Evolutionary conservation across 2,888 invertebrate genomes (phyloP), one percentile per base, ranked within the genome.

Genomic region (Serrognathus titanus): DNA sequence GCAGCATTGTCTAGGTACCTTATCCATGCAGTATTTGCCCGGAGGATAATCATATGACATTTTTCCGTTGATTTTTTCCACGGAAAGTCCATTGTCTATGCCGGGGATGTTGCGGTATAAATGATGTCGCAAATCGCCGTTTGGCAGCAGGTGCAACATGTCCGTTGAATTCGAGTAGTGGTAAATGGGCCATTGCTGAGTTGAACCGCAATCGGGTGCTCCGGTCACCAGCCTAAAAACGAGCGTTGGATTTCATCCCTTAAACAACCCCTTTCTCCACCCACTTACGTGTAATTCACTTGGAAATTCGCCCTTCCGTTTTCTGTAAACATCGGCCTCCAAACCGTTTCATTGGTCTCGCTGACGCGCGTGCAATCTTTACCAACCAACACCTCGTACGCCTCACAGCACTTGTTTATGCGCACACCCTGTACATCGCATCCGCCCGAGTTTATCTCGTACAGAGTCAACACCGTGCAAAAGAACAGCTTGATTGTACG

Each of bases 21-120:
- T 90, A 71, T 93, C 93, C 69, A 90, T 81, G 70, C 93, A 93
- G 73, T 92, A 93, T 75, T 88, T 86, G 41, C 88, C 87, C 61
- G 84, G 85, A 12, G 82, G 79, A 71, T 91, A 89, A 70, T 91
- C 89, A 68, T 88, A 84, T 58, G 83, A 86, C 2, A 83, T 74
- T 67, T 81, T 79, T 51, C 78, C 79, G 11, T 51, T 49, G 12
- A 49, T 49, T n/a, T 12, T 55, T 38, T 51, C 43, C 24, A 49
- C 48, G 35, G 40, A 56, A 48, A 49, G 49, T 8, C 43, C 35
- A 31, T 57, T 48, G 37, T 56, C 56, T 12, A 51, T 41, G 36
- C 43, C 48, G 36, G 80, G 71, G 66, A 80, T 73, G 61, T 80
- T 75, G 67, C 85, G 83, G 64, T 85, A 82, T 50, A 85, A 87